Evolutionary conservation across 1,140 invertebrate genomes (phyloP).

Genomic region (Drosophila quadrilineata): DNA sequence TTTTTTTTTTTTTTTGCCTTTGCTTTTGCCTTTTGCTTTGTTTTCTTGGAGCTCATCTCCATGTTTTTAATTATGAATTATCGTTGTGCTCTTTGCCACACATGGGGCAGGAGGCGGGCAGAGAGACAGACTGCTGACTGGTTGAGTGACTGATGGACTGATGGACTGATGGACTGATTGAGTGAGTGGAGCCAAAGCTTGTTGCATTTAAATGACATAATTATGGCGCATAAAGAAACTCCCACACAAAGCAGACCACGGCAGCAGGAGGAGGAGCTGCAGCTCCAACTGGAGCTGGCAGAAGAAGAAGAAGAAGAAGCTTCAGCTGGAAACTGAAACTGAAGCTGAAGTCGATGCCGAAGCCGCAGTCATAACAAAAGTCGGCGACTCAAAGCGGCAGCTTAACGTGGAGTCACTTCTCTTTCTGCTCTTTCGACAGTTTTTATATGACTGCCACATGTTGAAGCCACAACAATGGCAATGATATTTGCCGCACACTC

Average conservation of each 20-base stretch:
- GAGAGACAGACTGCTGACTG: constrained; percentile 23
- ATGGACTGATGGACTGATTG: constrained; percentile 36
- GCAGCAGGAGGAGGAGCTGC: neutral
- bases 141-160: constrained; percentile 18
- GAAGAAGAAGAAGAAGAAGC: too few relatives aligned
- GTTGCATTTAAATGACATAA: constrained; percentile 80
- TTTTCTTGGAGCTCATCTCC: constrained; percentile 33
- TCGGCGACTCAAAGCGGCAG: constrained; percentile 55
- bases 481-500: too few relatives aligned
- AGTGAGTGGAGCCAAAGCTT: constrained; percentile 51
- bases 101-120: neutral
- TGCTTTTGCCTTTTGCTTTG: constrained; percentile 16
- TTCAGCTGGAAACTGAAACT: too few relatives aligned
- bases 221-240: constrained; percentile 74
- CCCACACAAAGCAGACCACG: constrained; percentile 41
- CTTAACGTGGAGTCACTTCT: constrained; percentile 16
- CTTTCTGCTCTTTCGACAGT: neutral
- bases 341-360: too few relatives aligned
- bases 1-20: constrained; percentile 21
- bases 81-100: constrained; percentile 48
- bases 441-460: too few relatives aligned
- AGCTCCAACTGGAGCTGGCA: neutral
- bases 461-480: too few relatives aligned
- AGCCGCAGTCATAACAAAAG: too few relatives aligned
- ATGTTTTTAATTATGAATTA: constrained; percentile 79